Conservation (phyloP, 2,113 vertebrate species). For the Microcebus murinus region DNA sequence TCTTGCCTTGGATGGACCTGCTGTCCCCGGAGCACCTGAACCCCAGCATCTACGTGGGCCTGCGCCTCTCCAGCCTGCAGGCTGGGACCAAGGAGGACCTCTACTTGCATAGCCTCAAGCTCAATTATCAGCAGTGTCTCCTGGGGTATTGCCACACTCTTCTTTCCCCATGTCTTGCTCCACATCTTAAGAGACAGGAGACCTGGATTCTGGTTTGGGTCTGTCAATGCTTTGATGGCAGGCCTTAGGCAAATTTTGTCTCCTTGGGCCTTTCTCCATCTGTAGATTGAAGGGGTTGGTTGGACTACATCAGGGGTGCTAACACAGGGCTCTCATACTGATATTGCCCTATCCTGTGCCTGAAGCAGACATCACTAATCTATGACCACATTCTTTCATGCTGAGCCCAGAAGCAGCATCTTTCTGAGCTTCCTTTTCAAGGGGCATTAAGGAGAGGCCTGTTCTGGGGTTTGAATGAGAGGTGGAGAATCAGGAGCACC, state of each 20-base stretch:
- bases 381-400: neutral
- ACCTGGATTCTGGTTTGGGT: neutral
- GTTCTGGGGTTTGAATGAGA: neutral
- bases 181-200: neutral
- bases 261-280: neutral
- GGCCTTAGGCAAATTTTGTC: constrained; percentile 2
- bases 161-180: neutral
- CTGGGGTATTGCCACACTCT: constrained; percentile 80
- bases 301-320: neutral
- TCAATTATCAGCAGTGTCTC: constrained; percentile 82
- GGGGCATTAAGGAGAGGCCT: neutral
- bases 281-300: neutral
- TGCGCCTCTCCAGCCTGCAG: constrained; percentile 91
- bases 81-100: constrained; percentile 82
- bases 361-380: constrained; percentile 26
- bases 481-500: neutral
- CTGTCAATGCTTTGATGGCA: neutral
- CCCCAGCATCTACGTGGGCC: constrained; percentile 92
- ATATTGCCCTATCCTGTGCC: neutral
- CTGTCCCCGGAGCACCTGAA: constrained; percentile 81
- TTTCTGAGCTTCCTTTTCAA: neutral
- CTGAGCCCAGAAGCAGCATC: neutral
- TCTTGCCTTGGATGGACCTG: constrained; percentile 85
- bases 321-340: neutral
- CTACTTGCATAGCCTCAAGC: constrained; percentile 88